phyloP scores from a whole-genome alignment of 92 coral and sea anemone genomes.

The Meandrina meandrites region DNA sequence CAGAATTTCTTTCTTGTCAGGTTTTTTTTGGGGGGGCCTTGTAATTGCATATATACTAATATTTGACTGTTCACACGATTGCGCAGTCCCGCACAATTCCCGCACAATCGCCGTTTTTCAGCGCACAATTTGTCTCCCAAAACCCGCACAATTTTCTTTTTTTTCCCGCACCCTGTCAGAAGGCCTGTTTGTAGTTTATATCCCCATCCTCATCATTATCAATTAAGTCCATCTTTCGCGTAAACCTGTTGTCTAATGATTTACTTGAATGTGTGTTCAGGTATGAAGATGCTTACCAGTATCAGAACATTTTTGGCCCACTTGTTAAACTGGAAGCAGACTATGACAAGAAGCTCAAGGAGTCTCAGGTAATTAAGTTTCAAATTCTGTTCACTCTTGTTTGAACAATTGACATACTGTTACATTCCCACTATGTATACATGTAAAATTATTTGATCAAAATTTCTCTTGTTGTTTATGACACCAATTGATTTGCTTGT shows the following conservation, averaged over 20 bases:
- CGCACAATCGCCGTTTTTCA: too few species aligned
- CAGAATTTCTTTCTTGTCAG: too few species aligned
- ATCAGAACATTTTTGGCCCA: constrained; percentile 99
- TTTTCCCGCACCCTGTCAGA: too few species aligned
- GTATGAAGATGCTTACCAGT: constrained; percentile 99
- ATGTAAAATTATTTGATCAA: too few species aligned
- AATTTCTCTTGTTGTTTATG: not conserved
- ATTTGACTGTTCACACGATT: too few species aligned
- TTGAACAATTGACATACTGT: not conserved
- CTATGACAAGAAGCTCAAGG: constrained; percentile 97
- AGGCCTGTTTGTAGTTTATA: not conserved
- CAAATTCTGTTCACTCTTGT: not conserved
- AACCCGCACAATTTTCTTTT: too few species aligned
- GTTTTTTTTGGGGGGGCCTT: too few species aligned
- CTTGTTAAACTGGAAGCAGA: constrained; percentile 98
- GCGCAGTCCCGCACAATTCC: too few species aligned
- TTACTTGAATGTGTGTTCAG: constrained; percentile 47
- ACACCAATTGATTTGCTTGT: not conserved
- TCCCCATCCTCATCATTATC: not conserved
- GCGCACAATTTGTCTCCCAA: too few species aligned
- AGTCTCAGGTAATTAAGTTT: constrained; percentile 79
- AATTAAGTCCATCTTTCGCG: not conserved
- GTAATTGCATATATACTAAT: too few species aligned
- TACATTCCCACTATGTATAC: too few species aligned
- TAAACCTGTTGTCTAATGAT: not conserved